phyloP scores from a whole-genome alignment of 2,888 invertebrate species.

The Pristionchus exspectatus region DNA sequence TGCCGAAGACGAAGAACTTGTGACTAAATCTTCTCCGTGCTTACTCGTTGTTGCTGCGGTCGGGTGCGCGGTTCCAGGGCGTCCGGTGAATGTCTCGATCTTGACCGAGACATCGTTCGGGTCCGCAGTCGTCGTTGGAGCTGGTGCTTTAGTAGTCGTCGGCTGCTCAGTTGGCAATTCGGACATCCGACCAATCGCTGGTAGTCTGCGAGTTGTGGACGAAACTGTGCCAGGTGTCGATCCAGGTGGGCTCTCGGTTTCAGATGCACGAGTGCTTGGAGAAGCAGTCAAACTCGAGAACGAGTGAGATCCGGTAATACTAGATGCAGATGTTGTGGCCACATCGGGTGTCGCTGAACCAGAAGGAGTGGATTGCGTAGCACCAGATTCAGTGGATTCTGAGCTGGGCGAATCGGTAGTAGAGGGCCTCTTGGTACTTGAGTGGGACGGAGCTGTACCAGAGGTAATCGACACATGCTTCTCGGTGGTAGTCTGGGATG shows the following conservation, averaged over 20 bases:
- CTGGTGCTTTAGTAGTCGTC: not conserved
- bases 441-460: not conserved
- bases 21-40: not conserved
- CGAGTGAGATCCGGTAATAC: not conserved
- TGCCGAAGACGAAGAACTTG: not conserved
- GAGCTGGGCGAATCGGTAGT: not conserved
- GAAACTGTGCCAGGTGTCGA: not conserved
- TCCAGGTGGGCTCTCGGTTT: not conserved
- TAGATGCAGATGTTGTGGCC: not conserved
- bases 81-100: slow-evolving; percentile 3
- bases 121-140: not conserved
- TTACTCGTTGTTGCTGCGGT: slow-evolving; percentile 9
- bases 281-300: not conserved
- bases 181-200: not conserved
- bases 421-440: not conserved
- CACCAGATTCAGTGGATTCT: not conserved
- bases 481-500: too few relatives aligned
- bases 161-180: not conserved
- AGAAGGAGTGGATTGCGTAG: not conserved
- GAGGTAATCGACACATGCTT: not conserved
- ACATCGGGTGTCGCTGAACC: not conserved
- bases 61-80: not conserved
- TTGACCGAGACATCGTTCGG: not conserved
- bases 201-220: not conserved
- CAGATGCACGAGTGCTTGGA: not conserved